phyloP scores from a whole-genome alignment of 1,140 invertebrate genomes.

The Zaprionus lachaisei region DNA sequence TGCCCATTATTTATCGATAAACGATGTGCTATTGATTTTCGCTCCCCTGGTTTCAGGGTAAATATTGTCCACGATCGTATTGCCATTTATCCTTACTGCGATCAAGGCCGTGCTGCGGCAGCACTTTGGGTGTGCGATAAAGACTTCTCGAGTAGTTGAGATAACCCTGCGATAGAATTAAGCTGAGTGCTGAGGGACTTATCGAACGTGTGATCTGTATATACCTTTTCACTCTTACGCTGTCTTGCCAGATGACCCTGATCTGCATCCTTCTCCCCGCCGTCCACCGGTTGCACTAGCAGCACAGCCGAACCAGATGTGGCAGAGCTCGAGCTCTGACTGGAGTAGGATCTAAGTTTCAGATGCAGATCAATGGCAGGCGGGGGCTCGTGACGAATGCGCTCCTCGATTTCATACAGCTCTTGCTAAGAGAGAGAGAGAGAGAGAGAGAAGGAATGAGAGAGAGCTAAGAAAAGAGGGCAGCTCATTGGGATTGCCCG shows the following conservation, averaged over 20 bases:
- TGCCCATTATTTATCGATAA: too few relatives aligned
- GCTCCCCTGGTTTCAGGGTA: conserved; percentile 43
- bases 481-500: neutral
- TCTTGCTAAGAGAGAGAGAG: conserved; percentile 68
- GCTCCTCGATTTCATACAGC: conserved; percentile 75
- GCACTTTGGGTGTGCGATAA: conserved; percentile 64
- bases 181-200: neutral
- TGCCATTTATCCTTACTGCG: conserved; percentile 52
- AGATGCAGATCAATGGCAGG: conserved; percentile 71
- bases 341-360: conserved; percentile 53
- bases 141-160: conserved; percentile 57
- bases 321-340: neutral
- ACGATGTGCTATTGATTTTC: too few relatives aligned
- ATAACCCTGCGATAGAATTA: conserved; percentile 49
- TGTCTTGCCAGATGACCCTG: conserved; percentile 33
- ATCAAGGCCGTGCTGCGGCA: conserved; percentile 53
- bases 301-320: conserved; percentile 37
- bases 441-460: neutral
- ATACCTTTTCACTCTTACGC: conserved; percentile 58
- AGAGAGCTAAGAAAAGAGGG: neutral
- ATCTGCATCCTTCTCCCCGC: neutral
- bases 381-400: conserved; percentile 68
- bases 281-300: conserved; percentile 46
- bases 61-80: conserved; percentile 57
- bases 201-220: neutral